A percentile compares a stretch with the other conserved stretches of the same genome.
These are phyloP conservation scores for Montipora sp. DNA, from an alignment of 64 coral and sea anemone genomes.

Conservation along the genomic window DNA sequence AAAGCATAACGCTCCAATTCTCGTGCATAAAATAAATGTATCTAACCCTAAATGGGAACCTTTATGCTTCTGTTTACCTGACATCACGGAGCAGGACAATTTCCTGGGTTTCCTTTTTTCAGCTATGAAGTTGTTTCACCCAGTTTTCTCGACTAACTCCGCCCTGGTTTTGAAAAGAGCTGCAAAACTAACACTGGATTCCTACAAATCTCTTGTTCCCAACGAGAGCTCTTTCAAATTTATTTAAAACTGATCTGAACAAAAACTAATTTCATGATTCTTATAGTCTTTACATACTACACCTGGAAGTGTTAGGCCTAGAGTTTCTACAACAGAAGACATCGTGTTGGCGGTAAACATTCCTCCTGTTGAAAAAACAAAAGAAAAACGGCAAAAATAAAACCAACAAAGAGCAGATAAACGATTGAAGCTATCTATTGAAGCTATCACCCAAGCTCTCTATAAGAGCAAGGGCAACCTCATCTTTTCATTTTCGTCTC, in stretches of 20 bases:
- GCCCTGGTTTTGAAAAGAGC: too few relatives aligned
- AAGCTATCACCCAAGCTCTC: too few relatives aligned
- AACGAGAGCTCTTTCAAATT: too few relatives aligned
- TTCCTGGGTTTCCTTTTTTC: not conserved
- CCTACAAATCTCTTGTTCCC: too few relatives aligned
- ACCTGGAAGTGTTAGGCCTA: slow-evolving; percentile 91
- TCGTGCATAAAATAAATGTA: too few relatives aligned
- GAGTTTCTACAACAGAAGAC: slow-evolving; percentile 86
- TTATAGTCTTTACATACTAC: not conserved
- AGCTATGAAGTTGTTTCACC: too few relatives aligned
- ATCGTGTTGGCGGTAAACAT: slow-evolving; percentile 96
- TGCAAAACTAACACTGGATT: too few relatives aligned
- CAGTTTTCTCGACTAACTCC: not conserved
- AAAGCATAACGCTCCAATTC: too few relatives aligned
- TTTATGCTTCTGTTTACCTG: not conserved
- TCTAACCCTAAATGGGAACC: not conserved
- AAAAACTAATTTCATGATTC: not conserved
- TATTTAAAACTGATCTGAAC: not conserved
- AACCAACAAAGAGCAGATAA: not conserved
- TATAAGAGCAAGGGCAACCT: too few relatives aligned
- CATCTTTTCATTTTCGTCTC: too few relatives aligned
- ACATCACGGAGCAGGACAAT: not conserved
- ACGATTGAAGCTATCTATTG: too few relatives aligned
- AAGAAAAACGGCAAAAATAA: not conserved
- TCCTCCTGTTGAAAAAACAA: slow-evolving; percentile 57